Evolutionary conservation across 92 coral and sea anemone genomes (phyloP), one percentile per base, ranked within the genome.

Genomic region (Siderastrea siderea): DNA sequence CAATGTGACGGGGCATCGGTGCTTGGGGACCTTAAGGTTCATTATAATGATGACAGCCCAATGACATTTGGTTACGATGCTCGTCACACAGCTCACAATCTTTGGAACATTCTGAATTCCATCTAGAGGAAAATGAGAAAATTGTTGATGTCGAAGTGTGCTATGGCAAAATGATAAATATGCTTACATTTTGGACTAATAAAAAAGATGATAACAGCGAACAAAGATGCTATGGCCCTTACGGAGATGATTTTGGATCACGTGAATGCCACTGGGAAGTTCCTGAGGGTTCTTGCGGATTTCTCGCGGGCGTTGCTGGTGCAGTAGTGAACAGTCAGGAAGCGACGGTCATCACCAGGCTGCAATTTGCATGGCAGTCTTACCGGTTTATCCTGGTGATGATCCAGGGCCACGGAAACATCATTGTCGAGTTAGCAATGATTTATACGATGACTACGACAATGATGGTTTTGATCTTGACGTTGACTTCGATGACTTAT

Each of bases 1-100:
- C 77, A 74, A 9, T 96, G 99, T 98, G 96, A 95, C 84, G 95
- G 96, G 10, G 85, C 89, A 66, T 91, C 94, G 60, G 99, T 96
- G 13, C 80, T 96, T 59, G 99, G 98, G 44, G 99, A 98, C 43
- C 70, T 96, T 5, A 91, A 91, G 80, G 85, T 93, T 45, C 82
- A 72, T 67, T 96, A 95, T 81, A 93, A 89, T 59, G 91, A 90
- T 83, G 93, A 91, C 13, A 69, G 67, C 55, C 58, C 90, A 5
- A 64, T 52, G 47, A 87, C 87, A 93, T 91, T 91, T 93, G 99
- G 96, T 43, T 9, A 67, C 48, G 47, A 11, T 7, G 1, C 10
- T 14, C 85, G 93, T 55, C 77, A 88, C 86, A 81, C 85, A 11
- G 90, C 86, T 79, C 83, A 79, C 46, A 83, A 76, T n/a, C 71